Evolutionary conservation across 2,888 invertebrate genomes (phyloP).

Genomic region (Drosophila acutilabella): DNA sequence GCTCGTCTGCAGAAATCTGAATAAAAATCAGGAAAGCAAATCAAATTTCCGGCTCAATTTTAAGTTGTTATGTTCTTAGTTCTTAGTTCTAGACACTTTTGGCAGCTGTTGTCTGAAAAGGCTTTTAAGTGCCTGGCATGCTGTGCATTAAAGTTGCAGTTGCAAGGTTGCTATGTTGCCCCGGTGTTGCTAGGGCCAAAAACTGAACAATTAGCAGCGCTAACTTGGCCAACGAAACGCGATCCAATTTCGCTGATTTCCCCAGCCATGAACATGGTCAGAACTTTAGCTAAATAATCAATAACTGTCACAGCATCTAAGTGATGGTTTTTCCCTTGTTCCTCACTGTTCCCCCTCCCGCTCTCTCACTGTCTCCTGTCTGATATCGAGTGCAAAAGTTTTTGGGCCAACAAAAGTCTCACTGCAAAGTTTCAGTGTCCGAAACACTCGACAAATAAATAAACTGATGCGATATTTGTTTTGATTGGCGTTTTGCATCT

Average conservation of each 20-base stretch:
- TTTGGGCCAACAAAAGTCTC: conserved; percentile 35
- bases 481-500: conserved; percentile 65
- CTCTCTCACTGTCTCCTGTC: neutral
- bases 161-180: conserved; percentile 29
- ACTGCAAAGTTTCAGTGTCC: conserved; percentile 53
- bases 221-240: conserved; percentile 39
- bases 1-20: conserved; percentile 17
- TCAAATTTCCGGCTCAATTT: conserved; percentile 69
- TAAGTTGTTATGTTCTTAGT: conserved; percentile 40
- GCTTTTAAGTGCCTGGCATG: conserved; percentile 29
- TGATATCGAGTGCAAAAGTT: neutral
- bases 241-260: conserved; percentile 70
- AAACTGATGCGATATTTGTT: conserved; percentile 57
- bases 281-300: conserved; percentile 64
- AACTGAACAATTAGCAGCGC: conserved; percentile 58
- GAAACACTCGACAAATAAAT: conserved; percentile 52
- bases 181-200: conserved; percentile 44
- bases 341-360: neutral
- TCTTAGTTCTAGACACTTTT: conserved; percentile 41
- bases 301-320: conserved; percentile 66
- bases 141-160: conserved; percentile 48
- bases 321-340: neutral
- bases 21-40: conserved; percentile 41
- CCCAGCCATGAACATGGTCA: conserved; percentile 35
- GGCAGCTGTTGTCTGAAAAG: conserved; percentile 37